Evolutionary conservation across 1,140 invertebrate genomes (phyloP).

Genomic region (Ostrea edulis): DNA sequence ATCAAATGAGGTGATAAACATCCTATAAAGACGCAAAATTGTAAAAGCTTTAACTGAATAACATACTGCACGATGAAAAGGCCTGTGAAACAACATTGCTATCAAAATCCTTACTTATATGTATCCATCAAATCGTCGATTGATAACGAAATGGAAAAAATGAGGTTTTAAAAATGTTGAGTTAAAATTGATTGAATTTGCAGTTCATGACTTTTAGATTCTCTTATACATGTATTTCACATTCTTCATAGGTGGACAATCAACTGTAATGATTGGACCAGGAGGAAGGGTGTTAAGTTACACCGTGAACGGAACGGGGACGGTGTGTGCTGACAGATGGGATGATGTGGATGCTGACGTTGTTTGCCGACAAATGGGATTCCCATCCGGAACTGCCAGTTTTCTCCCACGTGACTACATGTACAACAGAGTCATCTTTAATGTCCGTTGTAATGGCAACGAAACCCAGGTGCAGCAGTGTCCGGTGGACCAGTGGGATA

Average conservation of each 20-base stretch:
- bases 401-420: background rate
- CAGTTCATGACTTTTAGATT: too few species aligned
- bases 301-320: background rate
- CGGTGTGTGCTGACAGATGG: slow-evolving; percentile 3
- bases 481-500: background rate
- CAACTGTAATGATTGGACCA: background rate
- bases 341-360: slow-evolving; percentile 16
- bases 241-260: background rate
- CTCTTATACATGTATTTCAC: too few species aligned
- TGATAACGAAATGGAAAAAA: too few species aligned
- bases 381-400: background rate
- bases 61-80: background rate
- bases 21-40: too few species aligned
- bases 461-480: background rate
- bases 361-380: slow-evolving; percentile 26
- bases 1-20: too few species aligned
- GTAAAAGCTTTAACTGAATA: background rate
- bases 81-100: too few species aligned
- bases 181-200: too few species aligned
- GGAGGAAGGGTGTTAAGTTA: background rate
- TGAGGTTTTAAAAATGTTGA: too few species aligned
- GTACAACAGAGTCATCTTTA: background rate
- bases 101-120: background rate
- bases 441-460: background rate
- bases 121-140: too few species aligned